A percentile compares a stretch with the other conserved stretches of the same genome.
These are phyloP conservation scores for Corvus moneduloides DNA, from an alignment of 2,113 vertebrate species.

Conservation along the genomic window DNA sequence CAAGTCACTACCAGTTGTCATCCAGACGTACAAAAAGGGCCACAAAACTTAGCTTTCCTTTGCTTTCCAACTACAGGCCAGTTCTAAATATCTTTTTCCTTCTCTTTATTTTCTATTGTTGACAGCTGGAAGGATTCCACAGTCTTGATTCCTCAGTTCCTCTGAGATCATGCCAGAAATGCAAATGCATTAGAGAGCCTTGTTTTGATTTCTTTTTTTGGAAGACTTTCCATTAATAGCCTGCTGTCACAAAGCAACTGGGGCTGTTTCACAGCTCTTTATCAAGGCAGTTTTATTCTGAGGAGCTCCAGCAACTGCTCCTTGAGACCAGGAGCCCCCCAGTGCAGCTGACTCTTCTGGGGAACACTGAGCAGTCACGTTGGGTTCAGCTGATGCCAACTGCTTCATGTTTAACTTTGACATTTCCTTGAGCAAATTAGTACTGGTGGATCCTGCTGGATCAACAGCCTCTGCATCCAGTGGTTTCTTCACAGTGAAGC, in stretches of 20 bases:
- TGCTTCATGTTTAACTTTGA: neutral
- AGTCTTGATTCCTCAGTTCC: neutral
- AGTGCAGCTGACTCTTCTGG: neutral
- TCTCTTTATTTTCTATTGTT: neutral
- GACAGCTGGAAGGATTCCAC: neutral
- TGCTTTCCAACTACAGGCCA: neutral
- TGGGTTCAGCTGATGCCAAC: neutral
- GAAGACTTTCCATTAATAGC: neutral
- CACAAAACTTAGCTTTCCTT: neutral
- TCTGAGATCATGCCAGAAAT: neutral
- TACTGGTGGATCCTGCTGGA: neutral
- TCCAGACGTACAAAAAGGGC: neutral
- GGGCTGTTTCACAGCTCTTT: constrained; percentile 10
- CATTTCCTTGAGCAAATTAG: neutral
- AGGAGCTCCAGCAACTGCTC: neutral
- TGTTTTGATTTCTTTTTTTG: neutral
- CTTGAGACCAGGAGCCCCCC: neutral
- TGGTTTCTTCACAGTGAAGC: neutral
- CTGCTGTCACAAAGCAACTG: constrained; percentile 4
- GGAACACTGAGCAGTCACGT: neutral
- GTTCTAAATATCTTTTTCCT: neutral
- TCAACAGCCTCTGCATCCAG: neutral
- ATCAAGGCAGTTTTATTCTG: neutral
- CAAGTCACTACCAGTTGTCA: neutral
- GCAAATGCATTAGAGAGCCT: neutral